phyloP scores from a whole-genome alignment of 1,140 invertebrate genomes.

The Scaptodrosophila lebanonensis region DNA sequence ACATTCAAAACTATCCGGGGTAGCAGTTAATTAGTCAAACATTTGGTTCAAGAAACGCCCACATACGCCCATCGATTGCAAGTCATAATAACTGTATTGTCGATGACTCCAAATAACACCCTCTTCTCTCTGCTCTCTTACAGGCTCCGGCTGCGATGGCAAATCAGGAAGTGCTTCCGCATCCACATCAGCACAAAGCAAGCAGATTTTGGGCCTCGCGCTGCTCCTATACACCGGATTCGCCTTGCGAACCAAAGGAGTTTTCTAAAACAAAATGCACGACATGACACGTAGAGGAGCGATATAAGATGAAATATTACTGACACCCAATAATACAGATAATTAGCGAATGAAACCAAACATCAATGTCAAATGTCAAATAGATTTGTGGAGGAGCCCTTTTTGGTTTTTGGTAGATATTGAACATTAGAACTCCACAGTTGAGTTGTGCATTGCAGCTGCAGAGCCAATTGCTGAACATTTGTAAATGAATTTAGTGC shows the following conservation, averaged over 20 bases:
- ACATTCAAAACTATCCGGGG: too few species aligned
- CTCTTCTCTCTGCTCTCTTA: conserved; percentile 11
- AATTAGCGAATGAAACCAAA: too few species aligned
- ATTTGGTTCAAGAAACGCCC: conserved; percentile 23
- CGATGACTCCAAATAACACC: neutral
- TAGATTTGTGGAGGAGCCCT: too few species aligned
- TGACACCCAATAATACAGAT: conserved; percentile 14
- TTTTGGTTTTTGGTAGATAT: conserved; percentile 35
- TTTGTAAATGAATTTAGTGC: conserved; percentile 65
- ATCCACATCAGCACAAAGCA: conserved; percentile 12
- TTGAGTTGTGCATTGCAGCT: conserved; percentile 30
- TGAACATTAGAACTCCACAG: too few species aligned
- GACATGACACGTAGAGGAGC: conserved; percentile 29
- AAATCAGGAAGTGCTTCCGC: conserved; percentile 61
- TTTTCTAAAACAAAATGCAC: conserved; percentile 65
- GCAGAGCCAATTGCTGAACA: conserved; percentile 58
- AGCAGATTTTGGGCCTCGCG: conserved; percentile 42
- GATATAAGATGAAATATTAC: conserved; percentile 11
- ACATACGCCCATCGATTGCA: conserved; percentile 31
- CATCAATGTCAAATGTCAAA: too few species aligned
- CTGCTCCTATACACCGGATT: conserved; percentile 43
- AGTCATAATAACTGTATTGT: conserved; percentile 1
- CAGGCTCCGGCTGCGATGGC: conserved; percentile 45
- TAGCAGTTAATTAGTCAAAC: conserved; percentile 1
- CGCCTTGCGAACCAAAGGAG: conserved; percentile 39